Base-by-base conservation (phyloP, 1,140 invertebrate genomes). In the Drosophila tani region DNA sequence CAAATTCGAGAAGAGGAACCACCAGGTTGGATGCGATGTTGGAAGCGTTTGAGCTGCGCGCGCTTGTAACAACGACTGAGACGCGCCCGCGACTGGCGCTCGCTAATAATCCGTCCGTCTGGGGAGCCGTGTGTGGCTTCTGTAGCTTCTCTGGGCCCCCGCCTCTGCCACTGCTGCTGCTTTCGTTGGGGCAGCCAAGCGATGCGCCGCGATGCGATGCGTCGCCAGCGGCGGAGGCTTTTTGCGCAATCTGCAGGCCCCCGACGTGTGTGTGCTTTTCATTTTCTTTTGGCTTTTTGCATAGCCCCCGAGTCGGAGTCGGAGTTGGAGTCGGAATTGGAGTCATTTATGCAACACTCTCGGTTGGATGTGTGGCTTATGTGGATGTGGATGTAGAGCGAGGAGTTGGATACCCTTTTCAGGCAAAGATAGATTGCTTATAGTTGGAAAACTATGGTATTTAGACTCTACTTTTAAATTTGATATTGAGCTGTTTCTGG, bases 131-230 rank as follows among this genome's bases (percentile, higher is more conserved):
- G 19, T 15, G 27, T 15, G 17, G 19, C 56, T 68, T 32, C 43
- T 35, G 41, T 51, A 29, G 46, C 60, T 55, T 76, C 62, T 74
- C 29, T 27, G 50, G 29, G 14, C 47, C 41, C 38, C 56, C 29
- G 29, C 29, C 29, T 8, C 29, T 32, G 29, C 29, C 8, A 8
- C 29, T 38, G 24, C 24, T 38, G 67, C 75, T 78, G 83, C 84
- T 83, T 87, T 81, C 83, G 64, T 87, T 87, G 83, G 45, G 47
- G 68, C 83, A 87, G 83, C 83, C 81, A 87, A 87, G 83, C 83
- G 83, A 51, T 79, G 83, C 83, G 70, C 59, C 62, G 74, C 78
- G 27, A 29, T 46, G 43, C 43, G 43, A 45, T 46, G 45, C 69
- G 47, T 12, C 46, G 77, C 60, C 70, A 55, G 53, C 58, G 62